Evolutionary conservation across 2,113 vertebrate species (phyloP), one percentile per base, ranked within the genome.

Genomic region (Sitta europaea): DNA sequence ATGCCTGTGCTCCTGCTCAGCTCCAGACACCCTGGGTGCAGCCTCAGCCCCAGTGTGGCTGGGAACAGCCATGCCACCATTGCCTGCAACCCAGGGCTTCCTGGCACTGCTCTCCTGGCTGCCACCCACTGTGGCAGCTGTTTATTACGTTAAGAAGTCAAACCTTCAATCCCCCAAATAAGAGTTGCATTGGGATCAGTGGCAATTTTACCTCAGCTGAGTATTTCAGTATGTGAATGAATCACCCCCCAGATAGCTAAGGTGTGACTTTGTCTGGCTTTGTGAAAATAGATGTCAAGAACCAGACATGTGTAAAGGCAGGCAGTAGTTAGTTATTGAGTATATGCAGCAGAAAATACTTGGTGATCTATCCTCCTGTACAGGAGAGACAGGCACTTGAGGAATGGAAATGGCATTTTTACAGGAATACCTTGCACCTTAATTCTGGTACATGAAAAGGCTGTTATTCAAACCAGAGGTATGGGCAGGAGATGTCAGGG

Each of bases 331-430:
- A 68, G 55, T n/a, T 45, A 74, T 27, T 35, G 7, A 61, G 21
- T 24, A 42, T 11, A 20, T 22, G 61, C 35, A 18, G 2, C 20
- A 25, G 55, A 2, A 4, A 92, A 28, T 17, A 13, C 24, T 17
- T 10, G 31, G 22, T 40, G 47, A 85, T 53, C 38, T 43, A 3
- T 61, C 12, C 50, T n/a, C 16, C 17, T 0, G 0, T 23, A 19
- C 51, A 55, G 42, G n/a, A 78, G 18, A n/a, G 38, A 75, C 22
- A 45, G 59, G 74, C 22, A 51, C 78, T 13, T 8, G 23, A 68
- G 27, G 15, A 72, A 75, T 4, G 14, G 57, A 31, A 86, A 48
- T n/a, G 23, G 31, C 1, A 2, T 20, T 27, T 54, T 18, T 3
- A 45, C 4, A 62, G 57, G 25, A 54, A 67, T 27, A 31, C 25